These are phyloP conservation scores for Rhagoletis pomonella DNA, from an alignment of 1,140 invertebrate genomes.

Conservation along the genomic window DNA sequence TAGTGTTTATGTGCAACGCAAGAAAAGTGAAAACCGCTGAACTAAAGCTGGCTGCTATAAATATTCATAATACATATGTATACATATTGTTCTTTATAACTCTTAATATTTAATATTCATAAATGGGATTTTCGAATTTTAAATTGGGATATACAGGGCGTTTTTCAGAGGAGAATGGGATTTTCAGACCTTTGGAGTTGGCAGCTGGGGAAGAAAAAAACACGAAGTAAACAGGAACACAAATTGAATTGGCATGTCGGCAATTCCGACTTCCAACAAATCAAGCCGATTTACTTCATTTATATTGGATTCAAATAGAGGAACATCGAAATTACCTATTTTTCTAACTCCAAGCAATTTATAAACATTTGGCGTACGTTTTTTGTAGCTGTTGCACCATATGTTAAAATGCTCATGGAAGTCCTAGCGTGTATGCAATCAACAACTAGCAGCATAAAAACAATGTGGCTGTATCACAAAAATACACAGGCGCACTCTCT, in stretches of 20 bases:
- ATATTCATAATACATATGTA: no score
- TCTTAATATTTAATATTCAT: no score
- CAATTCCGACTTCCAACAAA: slow-evolving; percentile 24
- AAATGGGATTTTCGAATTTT: no score
- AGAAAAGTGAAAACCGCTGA: no score
- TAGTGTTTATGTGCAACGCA: no score
- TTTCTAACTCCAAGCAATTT: slow-evolving; percentile 30
- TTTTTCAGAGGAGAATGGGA: no score
- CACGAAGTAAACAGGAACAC: background rate
- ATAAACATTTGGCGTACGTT: slow-evolving; percentile 41
- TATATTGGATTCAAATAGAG: slow-evolving; percentile 16
- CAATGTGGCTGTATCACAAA: background rate
- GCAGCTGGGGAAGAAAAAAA: background rate
- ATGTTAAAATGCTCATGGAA: slow-evolving; percentile 14
- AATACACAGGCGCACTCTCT: background rate
- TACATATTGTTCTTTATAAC: no score
- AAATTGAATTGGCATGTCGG: slow-evolving; percentile 33
- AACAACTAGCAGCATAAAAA: slow-evolving; percentile 16
- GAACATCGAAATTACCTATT: slow-evolving; percentile 47
- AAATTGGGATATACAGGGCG: no score
- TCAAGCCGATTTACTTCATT: background rate
- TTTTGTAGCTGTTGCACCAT: background rate
- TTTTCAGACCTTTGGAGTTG: no score
- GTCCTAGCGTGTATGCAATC: slow-evolving; percentile 30
- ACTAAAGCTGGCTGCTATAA: no score